Evolutionary conservation across 2,113 vertebrate genomes (phyloP).

Genomic region (Gymnogyps californianus): DNA sequence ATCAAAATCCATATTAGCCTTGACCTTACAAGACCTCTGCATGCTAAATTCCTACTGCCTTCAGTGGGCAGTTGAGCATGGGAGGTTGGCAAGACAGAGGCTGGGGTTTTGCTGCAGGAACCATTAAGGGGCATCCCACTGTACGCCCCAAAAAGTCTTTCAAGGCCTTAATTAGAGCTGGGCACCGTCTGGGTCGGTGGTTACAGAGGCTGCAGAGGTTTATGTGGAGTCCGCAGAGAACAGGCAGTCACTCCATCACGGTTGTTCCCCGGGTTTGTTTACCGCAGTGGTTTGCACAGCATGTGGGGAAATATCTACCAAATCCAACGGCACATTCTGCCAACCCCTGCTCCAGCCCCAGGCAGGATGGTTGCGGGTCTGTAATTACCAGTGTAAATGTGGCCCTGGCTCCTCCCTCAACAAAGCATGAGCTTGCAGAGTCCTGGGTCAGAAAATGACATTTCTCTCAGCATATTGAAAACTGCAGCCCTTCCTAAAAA

Average conservation of each 20-base stretch:
- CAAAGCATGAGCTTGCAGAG: background rate
- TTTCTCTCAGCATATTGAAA: background rate
- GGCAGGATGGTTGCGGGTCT: accelerated
- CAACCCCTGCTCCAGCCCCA: background rate
- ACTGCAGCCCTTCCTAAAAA: background rate
- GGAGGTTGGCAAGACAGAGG: background rate
- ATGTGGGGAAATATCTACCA: background rate
- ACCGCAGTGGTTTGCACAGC: background rate
- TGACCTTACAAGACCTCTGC: background rate
- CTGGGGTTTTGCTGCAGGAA: background rate
- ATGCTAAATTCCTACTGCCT: background rate
- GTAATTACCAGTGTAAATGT: background rate
- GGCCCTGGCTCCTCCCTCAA: background rate
- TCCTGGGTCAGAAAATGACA: background rate
- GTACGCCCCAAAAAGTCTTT: background rate
- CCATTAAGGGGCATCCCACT: background rate
- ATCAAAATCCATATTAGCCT: background rate
- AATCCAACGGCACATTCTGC: background rate
- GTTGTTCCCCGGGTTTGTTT: background rate
- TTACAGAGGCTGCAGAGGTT: background rate
- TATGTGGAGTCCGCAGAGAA: background rate
- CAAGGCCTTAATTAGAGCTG: background rate
- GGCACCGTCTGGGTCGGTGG: background rate
- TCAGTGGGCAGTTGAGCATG: background rate
- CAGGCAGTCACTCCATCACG: background rate